Percentiles rank a stretch among this genome's conserved stretches.
phyloP scores from a whole-genome alignment of 2,888 invertebrate genomes.

The Acronicta aceris region DNA sequence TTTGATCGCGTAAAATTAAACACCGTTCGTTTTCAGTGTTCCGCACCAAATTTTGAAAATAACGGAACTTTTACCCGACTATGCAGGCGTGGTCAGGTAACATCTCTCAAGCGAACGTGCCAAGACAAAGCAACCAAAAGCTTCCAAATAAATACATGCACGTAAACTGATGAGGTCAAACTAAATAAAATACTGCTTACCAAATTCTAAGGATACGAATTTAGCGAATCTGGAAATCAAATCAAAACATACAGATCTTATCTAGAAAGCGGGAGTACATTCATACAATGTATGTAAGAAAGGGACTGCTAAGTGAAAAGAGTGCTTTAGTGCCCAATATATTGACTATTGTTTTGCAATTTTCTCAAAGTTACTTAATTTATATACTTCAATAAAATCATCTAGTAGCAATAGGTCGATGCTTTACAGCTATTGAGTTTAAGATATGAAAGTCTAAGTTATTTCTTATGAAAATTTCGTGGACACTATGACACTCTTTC shows the following conservation, averaged over 20 bases:
- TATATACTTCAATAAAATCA: no score
- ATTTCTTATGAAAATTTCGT: neutral
- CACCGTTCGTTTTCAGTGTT: constrained; percentile 26
- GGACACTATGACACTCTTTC: neutral
- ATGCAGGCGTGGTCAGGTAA: constrained; percentile 82
- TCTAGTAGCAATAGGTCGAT: no score
- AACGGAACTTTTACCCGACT: constrained; percentile 64
- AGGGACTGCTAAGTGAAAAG: neutral
- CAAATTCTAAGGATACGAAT: constrained; percentile 34
- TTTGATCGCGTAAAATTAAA: constrained; percentile 43
- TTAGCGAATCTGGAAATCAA: constrained; percentile 37
- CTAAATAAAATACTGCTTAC: constrained; percentile 47
- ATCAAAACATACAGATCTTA: constrained; percentile 31
- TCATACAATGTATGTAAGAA: neutral
- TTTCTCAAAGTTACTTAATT: neutral
- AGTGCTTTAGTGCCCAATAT: neutral
- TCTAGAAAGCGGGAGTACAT: constrained; percentile 40
- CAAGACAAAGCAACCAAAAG: constrained; percentile 64
- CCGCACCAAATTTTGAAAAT: constrained; percentile 40
- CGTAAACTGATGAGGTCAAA: constrained; percentile 53
- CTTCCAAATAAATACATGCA: constrained; percentile 72
- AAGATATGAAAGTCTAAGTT: no score
- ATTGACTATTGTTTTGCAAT: neutral
- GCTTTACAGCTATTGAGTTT: no score
- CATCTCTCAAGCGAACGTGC: constrained; percentile 87